Evolutionary conservation across 1,140 invertebrate species (phyloP).

Genomic region (Bombus sibiricus): DNA sequence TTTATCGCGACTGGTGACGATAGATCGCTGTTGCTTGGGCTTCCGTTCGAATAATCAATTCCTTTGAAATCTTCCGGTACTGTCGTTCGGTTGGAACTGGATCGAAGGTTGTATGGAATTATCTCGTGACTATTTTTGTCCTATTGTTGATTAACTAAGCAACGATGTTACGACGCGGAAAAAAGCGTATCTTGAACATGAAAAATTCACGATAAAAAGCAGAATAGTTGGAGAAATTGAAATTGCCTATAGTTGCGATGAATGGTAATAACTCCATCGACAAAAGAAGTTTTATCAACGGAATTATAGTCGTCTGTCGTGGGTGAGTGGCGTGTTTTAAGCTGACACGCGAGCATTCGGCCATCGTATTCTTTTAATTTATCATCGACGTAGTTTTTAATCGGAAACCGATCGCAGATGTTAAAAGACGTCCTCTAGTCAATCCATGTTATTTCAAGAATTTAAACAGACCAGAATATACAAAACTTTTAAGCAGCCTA

Average conservation of each 20-base stretch:
- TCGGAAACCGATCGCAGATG: neutral
- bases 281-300: neutral
- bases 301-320: neutral
- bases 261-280: neutral
- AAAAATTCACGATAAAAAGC: neutral
- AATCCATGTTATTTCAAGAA: neutral
- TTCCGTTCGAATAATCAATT: neutral
- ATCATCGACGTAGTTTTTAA: neutral
- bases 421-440: neutral
- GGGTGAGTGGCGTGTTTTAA: neutral
- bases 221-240: neutral
- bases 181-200: too few relatives aligned
- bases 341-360: neutral
- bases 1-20: neutral
- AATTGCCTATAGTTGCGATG: neutral
- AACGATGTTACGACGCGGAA: neutral
- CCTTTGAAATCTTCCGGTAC: neutral
- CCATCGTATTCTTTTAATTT: too few relatives aligned
- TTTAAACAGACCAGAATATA: constrained; percentile 4
- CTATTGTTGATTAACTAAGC: neutral
- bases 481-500: constrained; percentile 7
- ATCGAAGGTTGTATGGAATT: neutral
- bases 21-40: neutral
- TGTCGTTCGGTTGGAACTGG: neutral
- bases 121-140: neutral